Evolutionary conservation across 2,888 invertebrate species (phyloP), one percentile per base, ranked within the genome.

Genomic region (Acanthosepion lycidas): DNA sequence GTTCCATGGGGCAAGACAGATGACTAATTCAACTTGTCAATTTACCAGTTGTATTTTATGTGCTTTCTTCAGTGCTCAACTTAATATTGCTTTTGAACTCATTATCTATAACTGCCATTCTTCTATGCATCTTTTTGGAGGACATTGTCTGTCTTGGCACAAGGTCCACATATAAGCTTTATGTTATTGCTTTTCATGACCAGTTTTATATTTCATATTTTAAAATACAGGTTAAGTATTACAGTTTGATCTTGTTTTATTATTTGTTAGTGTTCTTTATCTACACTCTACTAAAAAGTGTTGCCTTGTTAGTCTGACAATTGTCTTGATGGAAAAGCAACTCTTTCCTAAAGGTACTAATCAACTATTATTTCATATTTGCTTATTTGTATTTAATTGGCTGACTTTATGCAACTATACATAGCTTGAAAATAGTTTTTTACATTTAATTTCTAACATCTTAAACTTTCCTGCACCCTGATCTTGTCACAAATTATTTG

Each of bases 291-390:
- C n/a, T 33, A 48, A 18, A 28, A 51, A 51, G 93, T 94, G 94
- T 91, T 94, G 28, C 91, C 92, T 53, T 55, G 33, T 42, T 94
- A 48, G 23, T 42, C 48, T 23, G 49, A 48, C 49, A 26, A 42
- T 51, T 49, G 55, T 93, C 23, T 42, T n/a, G 48, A 42, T 94
- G 53, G 28, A 51, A 48, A 42, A 55, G 53, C 28, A 9, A 53
- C 48, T 93, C 33, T 55, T 49, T 94, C 26, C 55, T 94, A 42
- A 91, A 48, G 94, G 42, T 94, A 94, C 59, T 92, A 93, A 33
- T 64, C 78, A 42, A 59, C 48, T 94, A 93, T 94, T 91, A 51
- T 92, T 94, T 94, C 91, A n/a, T 33, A 78, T n/a, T 33, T 78
- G 12, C 78, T n/a, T 59, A 18, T 55, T 59, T 78, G 78, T 78